Evolutionary conservation across 2,888 invertebrate species (phyloP).

Genomic region (Rhodophaea formosa): DNA sequence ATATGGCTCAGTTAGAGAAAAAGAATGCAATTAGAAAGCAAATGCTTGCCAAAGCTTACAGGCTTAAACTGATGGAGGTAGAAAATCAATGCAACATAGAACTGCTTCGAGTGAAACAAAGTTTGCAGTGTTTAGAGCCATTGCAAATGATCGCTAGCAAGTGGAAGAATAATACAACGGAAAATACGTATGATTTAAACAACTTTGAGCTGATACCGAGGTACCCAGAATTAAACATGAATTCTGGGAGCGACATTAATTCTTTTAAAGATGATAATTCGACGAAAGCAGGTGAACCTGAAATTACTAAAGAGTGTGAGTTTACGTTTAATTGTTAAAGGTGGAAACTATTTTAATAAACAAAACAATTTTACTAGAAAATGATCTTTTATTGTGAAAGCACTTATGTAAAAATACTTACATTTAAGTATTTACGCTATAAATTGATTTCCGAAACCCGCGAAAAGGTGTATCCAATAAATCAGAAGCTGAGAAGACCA

Average conservation of each 20-base stretch:
- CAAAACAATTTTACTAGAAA: background rate
- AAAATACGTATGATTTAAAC: slow-evolving; percentile 48
- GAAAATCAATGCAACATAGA: slow-evolving; percentile 77
- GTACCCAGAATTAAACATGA: slow-evolving; percentile 55
- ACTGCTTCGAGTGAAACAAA: slow-evolving; percentile 68
- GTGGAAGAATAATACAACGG: slow-evolving; percentile 56
- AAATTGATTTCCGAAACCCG: slow-evolving; percentile 57
- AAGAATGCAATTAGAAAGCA: slow-evolving; percentile 71
- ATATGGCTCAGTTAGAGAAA: slow-evolving; percentile 71
- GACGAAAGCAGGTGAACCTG: slow-evolving; percentile 14
- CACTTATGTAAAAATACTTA: background rate
- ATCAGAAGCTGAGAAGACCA: slow-evolving; percentile 74
- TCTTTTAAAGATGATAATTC: slow-evolving; percentile 41
- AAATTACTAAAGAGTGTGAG: slow-evolving; percentile 1
- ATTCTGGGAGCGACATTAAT: slow-evolving; percentile 44
- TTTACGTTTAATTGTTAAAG: background rate
- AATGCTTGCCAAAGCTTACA: slow-evolving; percentile 72
- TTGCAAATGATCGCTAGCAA: slow-evolving; percentile 64
- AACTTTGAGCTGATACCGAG: slow-evolving; percentile 60
- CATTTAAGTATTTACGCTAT: slow-evolving; percentile 24
- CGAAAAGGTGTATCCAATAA: slow-evolving; percentile 73
- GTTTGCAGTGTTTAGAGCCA: slow-evolving; percentile 69
- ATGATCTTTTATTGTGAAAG: background rate
- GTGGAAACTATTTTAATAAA: background rate
- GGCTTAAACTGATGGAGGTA: slow-evolving; percentile 66